Base-by-base conservation (phyloP, 2,888 invertebrate genomes). In the Patella ulyssiponensis region DNA sequence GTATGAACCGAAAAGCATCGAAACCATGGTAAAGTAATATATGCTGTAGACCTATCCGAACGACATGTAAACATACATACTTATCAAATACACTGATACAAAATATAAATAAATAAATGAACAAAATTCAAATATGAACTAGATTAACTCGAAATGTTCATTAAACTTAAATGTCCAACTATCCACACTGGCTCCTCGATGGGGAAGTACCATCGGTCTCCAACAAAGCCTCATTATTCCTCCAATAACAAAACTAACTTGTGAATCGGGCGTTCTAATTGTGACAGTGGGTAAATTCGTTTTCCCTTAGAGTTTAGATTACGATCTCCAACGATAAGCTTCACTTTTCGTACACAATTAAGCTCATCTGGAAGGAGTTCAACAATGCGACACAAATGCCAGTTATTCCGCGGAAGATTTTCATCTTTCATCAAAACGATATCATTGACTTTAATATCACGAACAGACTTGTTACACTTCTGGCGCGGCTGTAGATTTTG, bases 351-450 rank as follows among this genome's bases (percentile, higher is more conserved):
- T 7, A 83, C 83, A 1, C 78, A 54, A 64, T 76, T 76, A 74
- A 82, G 81, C 7, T 77, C 33, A 27, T 78, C 78, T 20, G 33
- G 20, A 51, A 9, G 44, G 0, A 76, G 69, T 17, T 77, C 23
- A 52, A 44, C 75, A 51, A 82, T 73, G 9, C 77, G 71, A 71
- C 74, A 79, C 14, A 81, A 17, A 44, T n/a, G 27, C 84, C 83
- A 83, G 17, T 74, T 64, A 76, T 79, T 81, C n/a, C 82, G 27
- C 1, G 80, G 77, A 12, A 76, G 15, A 64, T 80, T 77, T 11
- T 81, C 77, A 33, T 85, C 83, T 20, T 78, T 79, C 1, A 84
- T 5, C 2, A 85, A 56, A 9, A 85, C 85, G 51, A 85, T 44
- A 54, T 85, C 85, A 12, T 81, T 80, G 15, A 75, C 73, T 12